phyloP scores from a whole-genome alignment of 2,888 invertebrate species.

The Apamea crenata region DNA sequence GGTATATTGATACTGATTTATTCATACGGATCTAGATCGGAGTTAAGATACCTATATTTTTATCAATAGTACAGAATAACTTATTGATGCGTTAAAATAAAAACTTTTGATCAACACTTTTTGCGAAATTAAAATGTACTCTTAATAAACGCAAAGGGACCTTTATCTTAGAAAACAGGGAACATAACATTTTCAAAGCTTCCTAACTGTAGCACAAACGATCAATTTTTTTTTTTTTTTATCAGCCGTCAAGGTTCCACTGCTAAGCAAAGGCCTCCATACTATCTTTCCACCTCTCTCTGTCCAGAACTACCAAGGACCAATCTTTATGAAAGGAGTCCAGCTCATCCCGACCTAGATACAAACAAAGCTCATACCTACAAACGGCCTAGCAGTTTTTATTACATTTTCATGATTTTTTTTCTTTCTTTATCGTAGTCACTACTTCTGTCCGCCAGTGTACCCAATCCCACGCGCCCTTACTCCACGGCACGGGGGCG shows the following conservation, averaged over 20 bases:
- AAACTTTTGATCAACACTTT: not conserved
- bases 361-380: too few species aligned
- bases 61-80: conserved; percentile 1
- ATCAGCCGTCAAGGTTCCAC: too few species aligned
- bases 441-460: conserved; percentile 54
- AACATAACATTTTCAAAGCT: not conserved
- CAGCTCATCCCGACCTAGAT: too few species aligned
- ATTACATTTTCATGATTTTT: not conserved
- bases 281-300: too few species aligned
- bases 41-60: conserved; percentile 25
- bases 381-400: not conserved
- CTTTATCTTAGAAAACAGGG: not conserved
- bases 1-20: conserved; percentile 27
- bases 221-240: not conserved
- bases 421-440: not conserved
- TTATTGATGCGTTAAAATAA: not conserved
- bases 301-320: too few species aligned
- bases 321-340: too few species aligned
- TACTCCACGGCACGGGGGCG: conserved; percentile 68
- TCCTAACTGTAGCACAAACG: not conserved
- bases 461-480: conserved; percentile 61
- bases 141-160: not conserved
- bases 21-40: conserved; percentile 55
- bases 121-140: not conserved
- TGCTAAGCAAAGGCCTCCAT: too few species aligned